Conservation (phyloP, 2,888 invertebrate genomes). For the Diadromus collaris region DNA sequence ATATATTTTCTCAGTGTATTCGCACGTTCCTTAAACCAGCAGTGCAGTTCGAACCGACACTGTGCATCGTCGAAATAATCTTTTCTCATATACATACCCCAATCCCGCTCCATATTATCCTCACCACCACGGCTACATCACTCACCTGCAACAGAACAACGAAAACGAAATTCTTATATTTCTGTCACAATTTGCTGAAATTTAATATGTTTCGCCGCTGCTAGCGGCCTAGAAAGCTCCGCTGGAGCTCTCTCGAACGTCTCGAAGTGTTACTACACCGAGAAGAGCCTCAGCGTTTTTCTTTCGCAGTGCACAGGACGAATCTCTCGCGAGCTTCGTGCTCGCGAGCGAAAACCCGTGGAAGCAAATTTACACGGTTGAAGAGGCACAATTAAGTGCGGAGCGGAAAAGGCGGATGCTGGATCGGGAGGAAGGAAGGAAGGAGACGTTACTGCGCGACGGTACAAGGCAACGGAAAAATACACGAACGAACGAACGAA, state of each 20-base stretch:
- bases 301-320: not conserved
- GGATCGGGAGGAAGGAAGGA: constrained; percentile 5
- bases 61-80: constrained; percentile 7
- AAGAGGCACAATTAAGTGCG: constrained; percentile 62
- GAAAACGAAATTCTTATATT: constrained; percentile 28
- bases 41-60: not conserved
- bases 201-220: constrained; percentile 5
- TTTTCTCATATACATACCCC: constrained; percentile 1
- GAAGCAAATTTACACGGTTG: constrained; percentile 58
- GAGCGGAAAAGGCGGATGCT: constrained; percentile 45
- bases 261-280: not conserved
- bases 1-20: too few relatives aligned
- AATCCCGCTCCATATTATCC: not conserved
- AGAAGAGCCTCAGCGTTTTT: not conserved
- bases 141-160: constrained; percentile 60
- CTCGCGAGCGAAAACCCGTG: constrained; percentile 31
- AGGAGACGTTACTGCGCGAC: constrained; percentile 5
- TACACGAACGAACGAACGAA: constrained; percentile 31
- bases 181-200: not conserved
- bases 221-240: not conserved
- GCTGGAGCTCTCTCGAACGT: not conserved
- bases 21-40: constrained; percentile 52
- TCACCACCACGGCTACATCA: constrained; percentile 1
- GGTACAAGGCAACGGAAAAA: constrained; percentile 9
- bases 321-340: constrained; percentile 2